Evolutionary conservation across 2,797 vertebrate genomes (phyloP).

Genomic region (Aldrovandia affinis): DNA sequence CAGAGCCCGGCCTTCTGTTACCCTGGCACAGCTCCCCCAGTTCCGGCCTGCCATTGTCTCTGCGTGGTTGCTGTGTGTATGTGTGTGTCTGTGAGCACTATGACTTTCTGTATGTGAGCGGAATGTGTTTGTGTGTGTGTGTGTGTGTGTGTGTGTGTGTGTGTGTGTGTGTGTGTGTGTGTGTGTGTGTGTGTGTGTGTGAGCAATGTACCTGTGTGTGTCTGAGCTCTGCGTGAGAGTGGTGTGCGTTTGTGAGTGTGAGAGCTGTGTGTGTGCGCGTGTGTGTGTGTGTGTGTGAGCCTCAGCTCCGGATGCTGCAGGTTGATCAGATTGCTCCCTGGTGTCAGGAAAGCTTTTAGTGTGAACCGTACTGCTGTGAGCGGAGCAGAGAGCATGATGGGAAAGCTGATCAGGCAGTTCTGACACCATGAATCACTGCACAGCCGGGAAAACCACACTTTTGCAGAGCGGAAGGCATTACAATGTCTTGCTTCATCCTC

Average conservation of each 20-base stretch:
- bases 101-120: constrained; percentile 1
- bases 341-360: constrained; percentile 24
- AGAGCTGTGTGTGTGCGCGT: not conserved
- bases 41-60: not conserved
- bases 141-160: constrained; percentile 28
- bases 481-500: not conserved
- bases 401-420: constrained; percentile 57
- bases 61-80: not conserved
- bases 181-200: constrained; percentile 11
- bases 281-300: not conserved
- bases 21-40: constrained; percentile 50
- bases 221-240: not conserved
- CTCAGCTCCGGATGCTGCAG: not conserved
- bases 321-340: constrained; percentile 8
- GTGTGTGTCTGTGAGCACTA: not conserved
- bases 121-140: constrained; percentile 34
- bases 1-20: constrained; percentile 57
- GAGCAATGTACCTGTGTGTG: not conserved
- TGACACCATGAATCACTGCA: constrained; percentile 51
- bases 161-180: constrained; percentile 15
- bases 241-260: not conserved
- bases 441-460: constrained; percentile 28
- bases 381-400: constrained; percentile 35
- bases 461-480: not conserved
- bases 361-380: not conserved